A percentile compares a stretch with the other conserved stretches of the same genome.
phyloP scores from a whole-genome alignment of 64 coral and sea anemone genomes.

The Astreopora myriophthalma region DNA sequence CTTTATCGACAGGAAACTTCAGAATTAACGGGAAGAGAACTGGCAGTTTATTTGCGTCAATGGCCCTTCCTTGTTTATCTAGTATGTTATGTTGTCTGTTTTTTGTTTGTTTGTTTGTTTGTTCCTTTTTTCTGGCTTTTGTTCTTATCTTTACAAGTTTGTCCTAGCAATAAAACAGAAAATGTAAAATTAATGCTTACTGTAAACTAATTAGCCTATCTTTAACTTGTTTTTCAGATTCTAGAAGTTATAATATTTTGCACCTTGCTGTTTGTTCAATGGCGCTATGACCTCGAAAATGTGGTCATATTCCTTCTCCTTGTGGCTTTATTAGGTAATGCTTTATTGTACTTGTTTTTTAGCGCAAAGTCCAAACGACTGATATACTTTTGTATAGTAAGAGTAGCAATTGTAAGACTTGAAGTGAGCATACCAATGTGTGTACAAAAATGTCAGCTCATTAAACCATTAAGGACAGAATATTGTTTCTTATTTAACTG shows the following conservation, averaged over 20 bases:
- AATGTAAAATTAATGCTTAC: not conserved
- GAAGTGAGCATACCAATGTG: no score
- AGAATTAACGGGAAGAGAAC: conserved; percentile 70
- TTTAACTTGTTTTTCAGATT: conserved; percentile 44
- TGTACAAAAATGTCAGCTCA: no score
- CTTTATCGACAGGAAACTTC: conserved; percentile 46
- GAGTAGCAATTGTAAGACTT: no score
- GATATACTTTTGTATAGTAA: no score
- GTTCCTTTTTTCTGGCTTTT: not conserved
- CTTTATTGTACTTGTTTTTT: not conserved
- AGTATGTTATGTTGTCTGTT: conserved; percentile 40
- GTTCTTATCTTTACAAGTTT: no score
- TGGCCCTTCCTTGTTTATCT: conserved; percentile 86
- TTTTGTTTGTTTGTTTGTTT: not conserved
- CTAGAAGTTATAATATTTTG: conserved; percentile 86
- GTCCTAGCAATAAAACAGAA: not conserved
- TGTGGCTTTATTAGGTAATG: conserved; percentile 91
- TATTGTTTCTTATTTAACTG: no score
- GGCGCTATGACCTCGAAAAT: conserved; percentile 87
- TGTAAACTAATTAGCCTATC: not conserved
- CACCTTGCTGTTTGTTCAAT: conserved; percentile 78
- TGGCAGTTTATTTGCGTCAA: conserved; percentile 75
- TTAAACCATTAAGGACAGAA: no score
- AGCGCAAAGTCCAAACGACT: not conserved
- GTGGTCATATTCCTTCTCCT: conserved; percentile 94